A percentile compares a stretch with the other conserved stretches of the same genome.
Conservation (phyloP, 2,797 vertebrate species). For the Hoplostethus atlanticus region DNA sequence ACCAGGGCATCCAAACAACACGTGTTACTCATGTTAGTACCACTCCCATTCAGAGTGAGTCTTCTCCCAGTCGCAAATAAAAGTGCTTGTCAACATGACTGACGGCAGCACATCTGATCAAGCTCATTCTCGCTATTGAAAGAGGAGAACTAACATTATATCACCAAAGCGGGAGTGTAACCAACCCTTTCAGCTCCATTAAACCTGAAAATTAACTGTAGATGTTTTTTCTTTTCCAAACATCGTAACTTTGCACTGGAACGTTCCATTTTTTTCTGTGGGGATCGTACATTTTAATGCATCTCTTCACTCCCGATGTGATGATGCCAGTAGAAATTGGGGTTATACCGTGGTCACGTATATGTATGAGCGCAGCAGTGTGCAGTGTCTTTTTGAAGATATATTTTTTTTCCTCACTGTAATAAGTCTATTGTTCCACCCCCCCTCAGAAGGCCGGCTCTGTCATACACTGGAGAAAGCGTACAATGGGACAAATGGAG, state of each 20-base stretch:
- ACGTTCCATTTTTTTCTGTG: slow-evolving; percentile 58
- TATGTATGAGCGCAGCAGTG: slow-evolving; percentile 57
- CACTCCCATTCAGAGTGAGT: slow-evolving; percentile 13
- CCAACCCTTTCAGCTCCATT: slow-evolving; percentile 75
- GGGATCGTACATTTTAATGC: slow-evolving; percentile 68
- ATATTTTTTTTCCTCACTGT: slow-evolving; percentile 27
- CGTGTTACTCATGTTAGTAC: slow-evolving; percentile 26
- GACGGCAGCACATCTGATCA: slow-evolving; percentile 49
- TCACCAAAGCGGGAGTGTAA: slow-evolving; percentile 64
- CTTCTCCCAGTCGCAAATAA: slow-evolving; percentile 12
- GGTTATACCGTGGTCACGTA: slow-evolving; percentile 70
- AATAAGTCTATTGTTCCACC: slow-evolving; percentile 42
- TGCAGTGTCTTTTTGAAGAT: slow-evolving; percentile 71
- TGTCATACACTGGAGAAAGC: slow-evolving; percentile 53
- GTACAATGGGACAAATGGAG: slow-evolving; percentile 69
- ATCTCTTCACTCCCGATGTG: slow-evolving; percentile 65
- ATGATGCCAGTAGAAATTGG: slow-evolving; percentile 65
- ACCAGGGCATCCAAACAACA: slow-evolving; percentile 3
- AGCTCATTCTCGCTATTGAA: slow-evolving; percentile 44
- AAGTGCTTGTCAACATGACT: slow-evolving; percentile 55
- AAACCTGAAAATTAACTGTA: slow-evolving; percentile 74
- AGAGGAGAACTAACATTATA: slow-evolving; percentile 59
- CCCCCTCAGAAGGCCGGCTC: slow-evolving; percentile 35
- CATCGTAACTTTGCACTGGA: slow-evolving; percentile 56
- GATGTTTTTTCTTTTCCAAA: slow-evolving; percentile 69